These are phyloP conservation scores for Rhopilema esculentum DNA, from an alignment of 30 jellyfish, hydroid and myxozoan species.

Conservation along the genomic window DNA sequence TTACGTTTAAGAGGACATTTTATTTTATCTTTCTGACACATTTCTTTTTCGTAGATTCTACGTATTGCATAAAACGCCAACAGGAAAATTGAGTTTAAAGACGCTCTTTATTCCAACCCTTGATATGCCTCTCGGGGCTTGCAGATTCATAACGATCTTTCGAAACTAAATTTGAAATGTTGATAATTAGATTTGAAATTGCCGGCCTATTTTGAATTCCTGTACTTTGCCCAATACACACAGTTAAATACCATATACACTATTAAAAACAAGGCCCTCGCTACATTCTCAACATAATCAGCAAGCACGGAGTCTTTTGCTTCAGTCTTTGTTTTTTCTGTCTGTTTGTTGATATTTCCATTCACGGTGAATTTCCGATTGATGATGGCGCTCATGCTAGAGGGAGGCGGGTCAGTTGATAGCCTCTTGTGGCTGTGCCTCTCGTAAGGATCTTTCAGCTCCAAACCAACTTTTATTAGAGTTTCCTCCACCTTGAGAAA, in stretches of 20 bases:
- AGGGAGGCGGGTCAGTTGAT: slow-evolving; percentile 60
- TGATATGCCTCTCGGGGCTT: too few species aligned
- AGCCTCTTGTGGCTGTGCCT: slow-evolving; percentile 50
- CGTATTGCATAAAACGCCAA: too few species aligned
- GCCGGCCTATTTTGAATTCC: slow-evolving; percentile 32
- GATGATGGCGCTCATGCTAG: not conserved
- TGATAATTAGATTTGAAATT: not conserved
- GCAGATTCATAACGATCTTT: too few species aligned
- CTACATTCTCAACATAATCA: slow-evolving; percentile 80
- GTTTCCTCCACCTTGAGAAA: slow-evolving; percentile 29
- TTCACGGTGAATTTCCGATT: slow-evolving; percentile 23
- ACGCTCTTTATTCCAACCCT: too few species aligned
- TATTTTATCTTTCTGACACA: too few species aligned
- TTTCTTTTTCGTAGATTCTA: too few species aligned
- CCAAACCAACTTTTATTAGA: slow-evolving; percentile 5
- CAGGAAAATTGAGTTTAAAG: too few species aligned
- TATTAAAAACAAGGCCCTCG: slow-evolving; percentile 87
- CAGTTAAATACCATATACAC: slow-evolving; percentile 79
- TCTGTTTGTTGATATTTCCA: slow-evolving; percentile 8
- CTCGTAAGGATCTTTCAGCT: slow-evolving; percentile 39
- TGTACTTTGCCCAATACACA: slow-evolving; percentile 85
- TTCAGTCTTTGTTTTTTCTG: not conserved
- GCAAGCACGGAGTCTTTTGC: slow-evolving; percentile 62
- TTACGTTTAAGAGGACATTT: too few species aligned
- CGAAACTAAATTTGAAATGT: not conserved